These are phyloP conservation scores for Maniola hyperantus DNA, from an alignment of 2,888 invertebrate genomes.

Conservation along the genomic window DNA sequence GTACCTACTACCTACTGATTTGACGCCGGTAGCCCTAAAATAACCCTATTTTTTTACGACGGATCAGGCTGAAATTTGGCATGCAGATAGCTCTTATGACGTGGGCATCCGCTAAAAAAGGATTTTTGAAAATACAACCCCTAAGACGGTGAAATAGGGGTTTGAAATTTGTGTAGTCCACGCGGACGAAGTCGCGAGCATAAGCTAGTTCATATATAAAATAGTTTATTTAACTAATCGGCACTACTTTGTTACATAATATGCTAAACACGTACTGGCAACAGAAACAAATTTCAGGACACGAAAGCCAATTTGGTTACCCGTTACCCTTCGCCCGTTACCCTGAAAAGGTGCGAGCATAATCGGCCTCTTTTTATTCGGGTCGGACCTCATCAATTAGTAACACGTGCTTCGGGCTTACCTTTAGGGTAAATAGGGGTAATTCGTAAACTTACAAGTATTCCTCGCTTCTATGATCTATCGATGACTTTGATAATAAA, in stretches of 20 bases:
- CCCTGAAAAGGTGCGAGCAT: conserved; percentile 37
- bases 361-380: conserved; percentile 74
- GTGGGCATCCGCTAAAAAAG: too few relatives aligned
- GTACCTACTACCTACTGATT: too few relatives aligned
- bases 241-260: conserved; percentile 9
- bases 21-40: too few relatives aligned
- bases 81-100: too few relatives aligned
- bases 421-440: conserved; percentile 40
- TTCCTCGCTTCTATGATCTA: neutral
- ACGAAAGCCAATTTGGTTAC: conserved; percentile 20
- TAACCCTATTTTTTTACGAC: too few relatives aligned
- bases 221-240: neutral
- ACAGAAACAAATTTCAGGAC: conserved; percentile 11
- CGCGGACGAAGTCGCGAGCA: too few relatives aligned
- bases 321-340: conserved; percentile 1
- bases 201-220: too few relatives aligned
- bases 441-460: conserved; percentile 23
- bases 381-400: conserved; percentile 69
- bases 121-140: too few relatives aligned
- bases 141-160: too few relatives aligned
- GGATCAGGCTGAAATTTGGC: too few relatives aligned
- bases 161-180: too few relatives aligned
- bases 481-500: too few relatives aligned
- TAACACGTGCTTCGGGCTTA: conserved; percentile 66
- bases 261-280: conserved; percentile 15